A percentile compares a stretch with the other conserved stretches of the same genome.
Conservation (phyloP, 1,140 invertebrate species). For the Solen grandis region DNA sequence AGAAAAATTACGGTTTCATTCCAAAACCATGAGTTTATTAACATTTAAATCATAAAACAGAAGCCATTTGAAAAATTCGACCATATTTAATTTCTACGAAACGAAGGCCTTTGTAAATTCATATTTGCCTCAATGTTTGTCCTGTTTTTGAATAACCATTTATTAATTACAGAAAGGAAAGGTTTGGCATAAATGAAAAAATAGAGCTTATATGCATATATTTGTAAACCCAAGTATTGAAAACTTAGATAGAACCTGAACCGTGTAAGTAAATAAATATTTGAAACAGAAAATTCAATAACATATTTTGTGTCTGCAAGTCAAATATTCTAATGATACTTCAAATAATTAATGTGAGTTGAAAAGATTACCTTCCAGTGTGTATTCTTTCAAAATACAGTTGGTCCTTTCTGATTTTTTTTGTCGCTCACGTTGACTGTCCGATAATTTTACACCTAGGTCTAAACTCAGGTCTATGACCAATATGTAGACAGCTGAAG, state of each 20-base stretch:
- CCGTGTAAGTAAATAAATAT: neutral
- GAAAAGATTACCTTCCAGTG: constrained; percentile 14
- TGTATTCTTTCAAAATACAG: constrained; percentile 6
- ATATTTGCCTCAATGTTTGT: too few relatives aligned
- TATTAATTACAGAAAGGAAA: neutral
- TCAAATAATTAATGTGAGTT: neutral
- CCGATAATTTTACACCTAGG: neutral
- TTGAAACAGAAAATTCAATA: neutral
- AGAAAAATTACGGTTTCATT: neutral
- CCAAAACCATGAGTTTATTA: neutral
- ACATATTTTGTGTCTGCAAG: neutral
- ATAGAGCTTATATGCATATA: neutral
- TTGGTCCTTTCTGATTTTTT: too few relatives aligned
- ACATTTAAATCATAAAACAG: neutral
- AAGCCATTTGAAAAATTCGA: neutral
- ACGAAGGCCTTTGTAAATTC: too few relatives aligned
- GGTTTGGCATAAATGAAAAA: neutral
- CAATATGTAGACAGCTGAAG: constrained; percentile 14
- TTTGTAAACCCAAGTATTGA: neutral
- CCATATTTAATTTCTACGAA: neutral
- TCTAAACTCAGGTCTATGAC: constrained; percentile 15
- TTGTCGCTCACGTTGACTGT: neutral
- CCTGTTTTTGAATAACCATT: too few relatives aligned
- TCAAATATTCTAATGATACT: neutral
- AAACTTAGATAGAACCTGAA: neutral